These are phyloP conservation scores for Canis aureus DNA, from an alignment of 2,113 vertebrate species.

Conservation along the genomic window DNA sequence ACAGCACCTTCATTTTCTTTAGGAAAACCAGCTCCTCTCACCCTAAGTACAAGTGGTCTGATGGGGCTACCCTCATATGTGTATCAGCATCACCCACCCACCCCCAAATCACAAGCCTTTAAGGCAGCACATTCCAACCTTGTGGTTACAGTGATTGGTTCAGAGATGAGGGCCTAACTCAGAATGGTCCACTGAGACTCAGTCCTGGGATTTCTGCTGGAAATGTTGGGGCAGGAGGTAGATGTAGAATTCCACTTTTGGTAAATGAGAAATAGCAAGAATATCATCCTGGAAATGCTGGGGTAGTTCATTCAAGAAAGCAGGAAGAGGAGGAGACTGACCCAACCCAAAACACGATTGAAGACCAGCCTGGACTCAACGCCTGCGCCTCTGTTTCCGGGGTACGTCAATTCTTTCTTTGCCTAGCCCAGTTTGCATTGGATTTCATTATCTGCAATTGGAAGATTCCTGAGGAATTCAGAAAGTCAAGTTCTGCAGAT, in stretches of 20 bases:
- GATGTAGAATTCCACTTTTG: background rate
- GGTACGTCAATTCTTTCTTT: background rate
- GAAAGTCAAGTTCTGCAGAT: background rate
- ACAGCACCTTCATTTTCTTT: background rate
- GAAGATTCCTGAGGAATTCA: constrained; percentile 2
- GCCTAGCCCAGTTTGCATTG: background rate
- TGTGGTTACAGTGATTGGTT: background rate
- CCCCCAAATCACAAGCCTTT: background rate
- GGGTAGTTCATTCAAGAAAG: background rate
- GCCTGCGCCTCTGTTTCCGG: background rate
- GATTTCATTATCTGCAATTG: background rate
- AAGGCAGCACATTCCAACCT: background rate
- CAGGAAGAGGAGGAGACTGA: background rate
- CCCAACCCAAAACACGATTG: background rate
- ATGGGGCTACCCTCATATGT: too few relatives aligned
- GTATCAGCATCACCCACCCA: too few relatives aligned
- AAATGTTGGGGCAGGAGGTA: background rate
- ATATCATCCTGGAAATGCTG: accelerated
- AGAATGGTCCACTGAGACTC: background rate
- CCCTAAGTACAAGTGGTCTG: background rate
- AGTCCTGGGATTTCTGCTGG: background rate
- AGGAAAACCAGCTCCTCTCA: background rate
- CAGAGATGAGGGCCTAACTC: background rate
- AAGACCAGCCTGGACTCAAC: background rate
- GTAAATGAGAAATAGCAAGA: background rate